A percentile compares a stretch with the other conserved stretches of the same genome.
These are phyloP conservation scores for Grantiella picta DNA, from an alignment of 2,113 vertebrate genomes.

Conservation along the genomic window DNA sequence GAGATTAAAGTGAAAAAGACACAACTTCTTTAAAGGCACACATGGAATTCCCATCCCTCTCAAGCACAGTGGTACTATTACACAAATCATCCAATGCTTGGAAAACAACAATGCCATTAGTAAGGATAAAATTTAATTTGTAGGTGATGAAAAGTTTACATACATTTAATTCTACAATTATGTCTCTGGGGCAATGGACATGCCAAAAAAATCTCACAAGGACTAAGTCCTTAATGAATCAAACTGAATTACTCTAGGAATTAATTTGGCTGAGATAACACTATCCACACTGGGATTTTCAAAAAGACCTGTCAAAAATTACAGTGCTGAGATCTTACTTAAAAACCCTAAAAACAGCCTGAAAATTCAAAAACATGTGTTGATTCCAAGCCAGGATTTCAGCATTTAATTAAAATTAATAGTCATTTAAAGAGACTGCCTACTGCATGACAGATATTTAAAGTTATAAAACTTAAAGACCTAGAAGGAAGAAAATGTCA, in stretches of 20 bases:
- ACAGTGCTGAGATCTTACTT: neutral
- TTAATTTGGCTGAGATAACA: slow-evolving; percentile 15
- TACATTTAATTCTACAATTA: neutral
- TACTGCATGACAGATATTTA: neutral
- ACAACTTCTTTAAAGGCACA: neutral
- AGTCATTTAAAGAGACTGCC: neutral
- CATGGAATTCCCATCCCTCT: neutral
- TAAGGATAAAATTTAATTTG: slow-evolving; percentile 1
- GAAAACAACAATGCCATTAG: neutral
- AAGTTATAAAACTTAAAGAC: neutral
- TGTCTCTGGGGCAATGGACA: neutral
- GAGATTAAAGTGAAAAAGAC: neutral
- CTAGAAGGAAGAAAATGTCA: neutral
- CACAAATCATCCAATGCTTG: neutral
- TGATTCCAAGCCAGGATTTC: neutral
- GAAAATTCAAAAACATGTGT: neutral
- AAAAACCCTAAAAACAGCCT: neutral
- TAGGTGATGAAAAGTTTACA: neutral
- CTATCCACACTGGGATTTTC: neutral
- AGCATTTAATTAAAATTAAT: neutral
- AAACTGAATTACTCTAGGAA: neutral
- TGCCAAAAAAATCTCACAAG: neutral
- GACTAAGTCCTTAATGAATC: slow-evolving; percentile 3
- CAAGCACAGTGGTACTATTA: neutral
- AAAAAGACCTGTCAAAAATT: neutral